Conservation (phyloP, 1,140 invertebrate genomes). For the Lithobius niger region DNA sequence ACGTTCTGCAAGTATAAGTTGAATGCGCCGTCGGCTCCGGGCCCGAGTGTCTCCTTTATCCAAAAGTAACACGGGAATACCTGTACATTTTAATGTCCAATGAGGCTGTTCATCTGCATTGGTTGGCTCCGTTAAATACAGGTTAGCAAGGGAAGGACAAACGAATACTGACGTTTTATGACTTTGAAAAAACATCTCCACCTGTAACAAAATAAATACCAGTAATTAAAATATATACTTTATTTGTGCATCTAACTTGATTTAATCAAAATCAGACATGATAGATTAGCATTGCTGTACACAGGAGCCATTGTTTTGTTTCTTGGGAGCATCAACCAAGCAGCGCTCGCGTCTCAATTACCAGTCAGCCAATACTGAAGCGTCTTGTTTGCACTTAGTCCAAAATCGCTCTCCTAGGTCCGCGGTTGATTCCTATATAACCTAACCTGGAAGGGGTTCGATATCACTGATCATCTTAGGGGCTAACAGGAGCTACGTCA, state of each 20-base stretch:
- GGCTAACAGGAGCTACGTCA: neutral
- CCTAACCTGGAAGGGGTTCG: neutral
- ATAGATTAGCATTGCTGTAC: no score
- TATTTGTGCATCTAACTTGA: no score
- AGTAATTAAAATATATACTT: conserved; percentile 91
- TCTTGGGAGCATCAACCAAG: no score
- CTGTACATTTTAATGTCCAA: conserved; percentile 63
- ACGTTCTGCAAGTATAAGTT: conserved; percentile 62
- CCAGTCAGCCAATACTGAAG: no score
- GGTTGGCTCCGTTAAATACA: conserved; percentile 44
- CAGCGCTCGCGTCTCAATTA: no score
- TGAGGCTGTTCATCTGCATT: conserved; percentile 22
- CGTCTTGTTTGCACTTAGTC: no score
- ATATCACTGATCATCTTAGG: neutral
- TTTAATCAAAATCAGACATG: no score
- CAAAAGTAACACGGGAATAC: conserved; percentile 63
- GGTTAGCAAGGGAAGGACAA: conserved; percentile 60
- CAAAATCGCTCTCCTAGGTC: no score
- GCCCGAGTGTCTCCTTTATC: conserved; percentile 59
- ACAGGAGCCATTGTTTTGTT: no score
- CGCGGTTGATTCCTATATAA: no score
- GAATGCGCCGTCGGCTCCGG: conserved; percentile 52
- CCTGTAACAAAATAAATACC: conserved; percentile 53
- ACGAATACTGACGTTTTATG: conserved; percentile 57
- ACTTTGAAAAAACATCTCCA: conserved; percentile 64